Base-by-base conservation (phyloP, 2,113 vertebrate species). In the Odontophorus gujanensis region DNA sequence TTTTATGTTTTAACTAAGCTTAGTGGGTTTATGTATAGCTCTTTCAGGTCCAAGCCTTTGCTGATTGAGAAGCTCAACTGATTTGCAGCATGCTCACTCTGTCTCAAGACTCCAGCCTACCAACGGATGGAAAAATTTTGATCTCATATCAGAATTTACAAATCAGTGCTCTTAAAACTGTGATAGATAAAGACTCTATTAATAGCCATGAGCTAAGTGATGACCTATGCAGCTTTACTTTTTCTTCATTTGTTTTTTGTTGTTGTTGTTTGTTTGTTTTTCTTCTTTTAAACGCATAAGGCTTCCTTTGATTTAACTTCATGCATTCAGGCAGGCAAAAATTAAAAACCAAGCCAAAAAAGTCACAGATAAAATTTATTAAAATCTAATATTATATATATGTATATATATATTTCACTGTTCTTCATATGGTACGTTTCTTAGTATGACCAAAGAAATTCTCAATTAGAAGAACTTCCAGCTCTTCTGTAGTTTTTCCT, bases 281-380 rank as follows among this genome's bases (percentile, higher is more conserved):
- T 45, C 30, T 62, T 89, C 2, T 72, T 83, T 80, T 80, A 80
- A 85, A 76, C 17, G 87, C 21, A 12, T 40, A 61, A 13, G 13
- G 1, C 9, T 82, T 89, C 8, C 32, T 88, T 83, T 74, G 22
- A 69, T 26, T 87, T 85, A 90, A 77, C 76, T 85, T 82, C 82
- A 80, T 58, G 36, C 14, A 38, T 88, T 80, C 67, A 83, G 45
- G 38, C 15, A 92, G 62, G 34, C 43, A 93, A 45, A 94, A 89
- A 42, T 87, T 75, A 8, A 91, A 78, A 85, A 87, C 20, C n/a
- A 34, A 85, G 14, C 5, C 62, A 92, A 91, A 91, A 95, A 73
- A 10, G 48, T 87, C 48, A 69, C 26, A 47, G 32, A 85, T 61
- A 85, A 73, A 55, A 71, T 53, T 81, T 16, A 82, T 82, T 90